These are phyloP conservation scores for Caradrina kadenii DNA, from an alignment of 2,888 invertebrate species.

Conservation along the genomic window DNA sequence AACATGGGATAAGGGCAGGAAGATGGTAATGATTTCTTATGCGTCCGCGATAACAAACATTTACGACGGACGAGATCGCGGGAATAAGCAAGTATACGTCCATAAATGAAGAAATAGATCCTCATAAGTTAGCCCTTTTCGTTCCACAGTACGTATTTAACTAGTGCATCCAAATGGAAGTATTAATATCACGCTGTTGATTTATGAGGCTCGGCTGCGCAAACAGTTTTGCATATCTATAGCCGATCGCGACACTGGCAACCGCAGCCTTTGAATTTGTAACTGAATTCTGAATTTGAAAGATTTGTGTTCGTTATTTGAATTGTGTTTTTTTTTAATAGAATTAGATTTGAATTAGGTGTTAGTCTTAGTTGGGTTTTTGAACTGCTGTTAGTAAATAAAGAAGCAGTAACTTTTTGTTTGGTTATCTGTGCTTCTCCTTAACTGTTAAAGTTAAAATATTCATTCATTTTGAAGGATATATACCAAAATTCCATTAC, in stretches of 20 bases:
- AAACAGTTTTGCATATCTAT: constrained; percentile 71
- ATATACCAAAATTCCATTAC: constrained; percentile 55
- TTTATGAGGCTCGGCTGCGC: constrained; percentile 58
- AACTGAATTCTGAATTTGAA: constrained; percentile 56
- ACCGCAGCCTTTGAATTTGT: constrained; percentile 54
- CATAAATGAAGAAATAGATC: constrained; percentile 1
- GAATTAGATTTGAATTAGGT: neutral
- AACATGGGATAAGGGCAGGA: too few relatives aligned
- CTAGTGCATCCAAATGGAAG: constrained; percentile 43
- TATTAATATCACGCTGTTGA: constrained; percentile 67
- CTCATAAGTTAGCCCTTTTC: neutral
- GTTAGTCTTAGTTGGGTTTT: too few relatives aligned
- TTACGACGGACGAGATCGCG: too few relatives aligned
- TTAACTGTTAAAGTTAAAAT: constrained; percentile 21
- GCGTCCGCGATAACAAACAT: too few relatives aligned
- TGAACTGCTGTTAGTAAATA: too few relatives aligned
- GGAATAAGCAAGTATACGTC: neutral
- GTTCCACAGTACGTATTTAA: constrained; percentile 22
- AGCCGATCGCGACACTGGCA: constrained; percentile 53
- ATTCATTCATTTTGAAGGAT: constrained; percentile 45
- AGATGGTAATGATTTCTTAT: too few relatives aligned
- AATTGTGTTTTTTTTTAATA: neutral
- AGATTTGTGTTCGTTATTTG: constrained; percentile 29
- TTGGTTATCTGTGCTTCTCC: neutral
- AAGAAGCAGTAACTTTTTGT: neutral